These are phyloP conservation scores for Gorsachius goisagi DNA, from an alignment of 2,113 vertebrate genomes.

Conservation along the genomic window DNA sequence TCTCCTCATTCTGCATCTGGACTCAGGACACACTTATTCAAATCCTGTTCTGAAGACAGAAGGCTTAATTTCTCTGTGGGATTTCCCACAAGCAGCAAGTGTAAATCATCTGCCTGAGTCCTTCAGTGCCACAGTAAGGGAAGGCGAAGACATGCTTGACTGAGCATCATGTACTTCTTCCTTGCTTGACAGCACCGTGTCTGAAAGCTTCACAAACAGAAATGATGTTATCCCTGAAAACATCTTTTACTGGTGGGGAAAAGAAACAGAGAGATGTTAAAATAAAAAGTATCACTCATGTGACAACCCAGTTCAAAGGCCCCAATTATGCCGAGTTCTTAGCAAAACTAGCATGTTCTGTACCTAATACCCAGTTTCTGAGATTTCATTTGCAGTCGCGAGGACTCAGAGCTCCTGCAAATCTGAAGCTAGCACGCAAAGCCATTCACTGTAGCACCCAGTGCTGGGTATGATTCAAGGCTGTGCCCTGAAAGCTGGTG, in stretches of 20 bases:
- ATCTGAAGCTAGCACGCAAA: background rate
- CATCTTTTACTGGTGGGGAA: accelerated
- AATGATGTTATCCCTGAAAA: background rate
- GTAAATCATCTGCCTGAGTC: background rate
- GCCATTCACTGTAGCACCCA: background rate
- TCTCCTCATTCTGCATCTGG: background rate
- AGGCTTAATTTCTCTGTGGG: background rate
- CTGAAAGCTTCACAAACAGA: background rate
- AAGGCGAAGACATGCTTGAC: background rate
- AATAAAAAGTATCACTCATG: background rate
- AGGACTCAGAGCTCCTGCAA: background rate
- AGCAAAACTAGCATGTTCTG: background rate
- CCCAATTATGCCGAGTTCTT: background rate
- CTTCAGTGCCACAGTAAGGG: background rate
- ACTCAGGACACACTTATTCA: background rate
- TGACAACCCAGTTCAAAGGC: background rate
- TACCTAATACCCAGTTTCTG: background rate
- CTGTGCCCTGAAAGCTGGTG: background rate
- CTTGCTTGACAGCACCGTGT: accelerated
- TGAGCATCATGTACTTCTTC: background rate
- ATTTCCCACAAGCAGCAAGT: background rate
- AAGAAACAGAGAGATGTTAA: background rate
- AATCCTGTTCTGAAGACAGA: background rate
- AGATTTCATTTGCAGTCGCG: background rate
- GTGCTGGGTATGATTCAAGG: too few species aligned